Evolutionary conservation across 1,140 invertebrate genomes (phyloP).

Genomic region (Halesus radiatus): DNA sequence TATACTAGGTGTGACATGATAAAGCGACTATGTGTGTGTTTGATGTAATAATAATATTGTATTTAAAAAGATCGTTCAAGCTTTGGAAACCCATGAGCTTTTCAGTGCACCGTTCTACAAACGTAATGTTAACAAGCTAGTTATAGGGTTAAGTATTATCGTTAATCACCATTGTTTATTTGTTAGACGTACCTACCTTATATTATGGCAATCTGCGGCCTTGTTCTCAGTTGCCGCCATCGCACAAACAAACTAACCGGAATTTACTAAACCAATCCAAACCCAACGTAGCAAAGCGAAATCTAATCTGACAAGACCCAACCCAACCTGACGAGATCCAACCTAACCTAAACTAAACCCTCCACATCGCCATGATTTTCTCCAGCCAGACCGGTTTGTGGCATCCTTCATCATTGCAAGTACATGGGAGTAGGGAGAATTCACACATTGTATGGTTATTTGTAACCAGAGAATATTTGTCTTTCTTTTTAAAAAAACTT

Average conservation of each 20-base stretch:
- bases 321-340: too few species aligned
- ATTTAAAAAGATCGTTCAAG: slow-evolving; percentile 3
- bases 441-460: too few species aligned
- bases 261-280: not conserved
- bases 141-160: slow-evolving; percentile 5
- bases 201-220: not conserved
- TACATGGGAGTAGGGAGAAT: too few species aligned
- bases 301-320: too few species aligned
- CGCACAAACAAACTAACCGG: not conserved
- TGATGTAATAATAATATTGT: slow-evolving; percentile 1
- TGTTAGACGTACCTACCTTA: not conserved
- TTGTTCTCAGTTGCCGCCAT: not conserved
- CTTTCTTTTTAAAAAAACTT: too few species aligned
- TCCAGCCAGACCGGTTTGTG: too few species aligned
- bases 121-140: not conserved
- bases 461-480: too few species aligned
- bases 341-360: too few species aligned
- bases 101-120: slow-evolving; percentile 42
- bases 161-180: slow-evolving; percentile 11
- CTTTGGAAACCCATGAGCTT: slow-evolving; percentile 41
- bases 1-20: slow-evolving; percentile 9
- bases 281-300: too few species aligned
- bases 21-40: slow-evolving; percentile 1
- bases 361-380: too few species aligned
- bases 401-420: too few species aligned